Evolutionary conservation across 2,113 vertebrate genomes (phyloP).

Genomic region (Rhinoptilus africanus): DNA sequence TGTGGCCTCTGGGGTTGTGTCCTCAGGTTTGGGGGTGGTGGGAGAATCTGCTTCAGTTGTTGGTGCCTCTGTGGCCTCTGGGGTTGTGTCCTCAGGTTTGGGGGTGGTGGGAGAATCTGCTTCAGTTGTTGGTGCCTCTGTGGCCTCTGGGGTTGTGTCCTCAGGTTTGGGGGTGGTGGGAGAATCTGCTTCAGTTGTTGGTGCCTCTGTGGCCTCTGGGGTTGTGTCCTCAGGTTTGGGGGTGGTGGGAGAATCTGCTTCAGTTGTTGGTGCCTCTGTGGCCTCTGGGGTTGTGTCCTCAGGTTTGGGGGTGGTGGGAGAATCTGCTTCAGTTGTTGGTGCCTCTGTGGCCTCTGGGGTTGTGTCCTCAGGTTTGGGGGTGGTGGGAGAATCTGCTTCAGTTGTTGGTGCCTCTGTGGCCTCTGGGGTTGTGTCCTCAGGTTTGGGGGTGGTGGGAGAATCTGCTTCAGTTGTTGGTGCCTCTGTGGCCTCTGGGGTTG

Average conservation of each 20-base stretch:
- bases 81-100: rapidly evolving
- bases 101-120: rapidly evolving
- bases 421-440: neutral
- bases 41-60: rapidly evolving
- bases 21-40: rapidly evolving
- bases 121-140: rapidly evolving
- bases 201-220: neutral
- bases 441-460: neutral
- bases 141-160: neutral
- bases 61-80: neutral
- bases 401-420: neutral
- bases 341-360: neutral
- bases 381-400: rapidly evolving
- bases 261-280: rapidly evolving
- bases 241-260: rapidly evolving
- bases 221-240: neutral
- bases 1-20: rapidly evolving
- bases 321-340: rapidly evolving
- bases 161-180: neutral
- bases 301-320: neutral
- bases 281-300: neutral
- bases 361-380: neutral
- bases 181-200: rapidly evolving
- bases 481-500: neutral
- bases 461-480: neutral